These are phyloP conservation scores for Poecilia velifera DNA, from an alignment of 2,797 vertebrate species.

Conservation along the genomic window DNA sequence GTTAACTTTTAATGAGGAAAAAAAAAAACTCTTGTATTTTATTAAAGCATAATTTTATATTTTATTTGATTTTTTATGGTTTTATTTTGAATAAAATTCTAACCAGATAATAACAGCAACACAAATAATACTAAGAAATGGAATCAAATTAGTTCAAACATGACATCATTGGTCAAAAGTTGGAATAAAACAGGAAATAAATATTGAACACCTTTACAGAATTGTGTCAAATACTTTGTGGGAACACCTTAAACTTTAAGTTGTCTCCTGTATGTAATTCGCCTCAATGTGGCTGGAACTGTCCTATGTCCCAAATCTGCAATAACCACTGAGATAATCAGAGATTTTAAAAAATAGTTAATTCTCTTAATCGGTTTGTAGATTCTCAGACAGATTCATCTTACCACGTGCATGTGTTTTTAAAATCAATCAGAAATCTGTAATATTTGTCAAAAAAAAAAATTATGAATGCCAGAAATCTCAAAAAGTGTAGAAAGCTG, in stretches of 20 bases:
- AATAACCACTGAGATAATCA: neutral
- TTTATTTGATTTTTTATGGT: neutral
- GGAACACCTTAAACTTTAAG: neutral
- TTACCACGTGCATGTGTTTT: neutral
- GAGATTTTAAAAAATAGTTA: neutral
- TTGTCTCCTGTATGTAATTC: neutral
- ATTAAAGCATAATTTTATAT: no score
- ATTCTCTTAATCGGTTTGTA: neutral
- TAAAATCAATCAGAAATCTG: neutral
- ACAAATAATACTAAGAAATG: neutral
- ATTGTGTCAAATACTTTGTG: neutral
- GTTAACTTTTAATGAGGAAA: no score
- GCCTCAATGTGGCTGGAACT: neutral
- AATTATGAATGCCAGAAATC: neutral
- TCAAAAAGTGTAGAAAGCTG: neutral
- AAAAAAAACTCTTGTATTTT: no score
- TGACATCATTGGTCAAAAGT: neutral
- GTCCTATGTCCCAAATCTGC: neutral
- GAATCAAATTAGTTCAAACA: neutral
- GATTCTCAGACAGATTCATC: neutral
- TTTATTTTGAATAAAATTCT: neutral
- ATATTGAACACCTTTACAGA: no score
- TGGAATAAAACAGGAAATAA: no score
- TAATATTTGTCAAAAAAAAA: neutral
- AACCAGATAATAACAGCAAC: neutral